Evolutionary conservation across 2,888 invertebrate species (phyloP).

Genomic region (Augiades crinisus): DNA sequence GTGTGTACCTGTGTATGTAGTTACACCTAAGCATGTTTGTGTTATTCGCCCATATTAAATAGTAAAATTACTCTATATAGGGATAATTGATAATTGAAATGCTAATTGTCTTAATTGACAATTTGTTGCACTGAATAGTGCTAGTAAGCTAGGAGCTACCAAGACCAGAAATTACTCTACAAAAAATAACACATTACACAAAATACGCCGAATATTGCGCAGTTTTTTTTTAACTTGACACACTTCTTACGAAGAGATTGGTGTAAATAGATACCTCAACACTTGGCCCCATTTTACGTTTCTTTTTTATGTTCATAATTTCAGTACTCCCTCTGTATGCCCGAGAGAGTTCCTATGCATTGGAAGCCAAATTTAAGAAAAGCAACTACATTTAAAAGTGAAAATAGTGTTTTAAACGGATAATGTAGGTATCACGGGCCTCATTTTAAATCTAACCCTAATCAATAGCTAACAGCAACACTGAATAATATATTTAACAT

Average conservation of each 20-base stretch:
- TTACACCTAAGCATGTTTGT: constrained; percentile 66
- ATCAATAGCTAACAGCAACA: constrained; percentile 5
- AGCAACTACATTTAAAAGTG: constrained; percentile 80
- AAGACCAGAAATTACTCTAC: constrained; percentile 12
- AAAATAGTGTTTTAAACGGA: constrained; percentile 81
- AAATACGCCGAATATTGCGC: background rate
- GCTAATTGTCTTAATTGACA: constrained; percentile 21
- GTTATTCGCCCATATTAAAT: constrained; percentile 44
- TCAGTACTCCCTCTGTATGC: constrained; percentile 81
- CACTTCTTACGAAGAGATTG: background rate
- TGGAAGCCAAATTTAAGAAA: constrained; percentile 81
- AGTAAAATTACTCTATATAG: constrained; percentile 33
- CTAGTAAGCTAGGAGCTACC: constrained; percentile 35
- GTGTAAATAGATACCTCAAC: background rate
- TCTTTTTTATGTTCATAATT: constrained; percentile 58
- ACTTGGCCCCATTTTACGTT: constrained; percentile 44
- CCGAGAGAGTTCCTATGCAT: constrained; percentile 79
- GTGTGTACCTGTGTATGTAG: constrained; percentile 68
- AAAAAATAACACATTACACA: constrained; percentile 3
- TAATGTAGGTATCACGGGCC: constrained; percentile 67
- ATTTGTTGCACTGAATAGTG: constrained; percentile 27
- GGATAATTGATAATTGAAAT: constrained; percentile 33
- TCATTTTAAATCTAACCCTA: constrained; percentile 24
- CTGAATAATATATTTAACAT: constrained; percentile 32
- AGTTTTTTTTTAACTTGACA: background rate